These are phyloP conservation scores for Channa striata DNA, from an alignment of 2,797 vertebrate genomes.

Conservation along the genomic window DNA sequence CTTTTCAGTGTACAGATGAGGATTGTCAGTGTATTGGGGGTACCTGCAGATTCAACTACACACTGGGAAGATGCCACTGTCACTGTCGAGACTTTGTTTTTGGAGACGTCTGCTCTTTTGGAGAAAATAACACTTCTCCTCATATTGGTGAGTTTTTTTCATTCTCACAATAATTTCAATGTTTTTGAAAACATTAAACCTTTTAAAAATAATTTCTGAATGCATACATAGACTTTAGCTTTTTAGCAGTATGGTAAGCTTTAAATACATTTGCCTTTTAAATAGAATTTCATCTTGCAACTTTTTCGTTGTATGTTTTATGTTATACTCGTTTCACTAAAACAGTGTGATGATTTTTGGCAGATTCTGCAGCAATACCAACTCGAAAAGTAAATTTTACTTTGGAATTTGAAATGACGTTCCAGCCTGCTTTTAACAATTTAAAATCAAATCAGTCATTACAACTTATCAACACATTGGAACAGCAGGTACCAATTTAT, in stretches of 20 bases:
- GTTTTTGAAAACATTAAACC: too few relatives aligned
- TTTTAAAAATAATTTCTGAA: too few relatives aligned
- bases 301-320: too few relatives aligned
- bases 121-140: conserved; percentile 17
- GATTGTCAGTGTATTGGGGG: conserved; percentile 53
- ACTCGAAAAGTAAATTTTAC: conserved; percentile 65
- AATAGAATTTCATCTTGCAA: too few relatives aligned
- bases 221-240: too few relatives aligned
- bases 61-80: conserved; percentile 53
- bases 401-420: conserved; percentile 56
- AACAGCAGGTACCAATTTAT: conserved; percentile 52
- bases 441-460: conserved; percentile 50
- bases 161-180: too few relatives aligned
- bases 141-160: conserved; percentile 61
- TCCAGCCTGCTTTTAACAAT: conserved; percentile 32
- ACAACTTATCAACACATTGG: conserved; percentile 57
- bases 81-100: conserved; percentile 32
- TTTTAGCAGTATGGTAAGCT: too few relatives aligned
- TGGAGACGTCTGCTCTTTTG: conserved; percentile 59
- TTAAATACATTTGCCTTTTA: too few relatives aligned
- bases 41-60: conserved; percentile 49
- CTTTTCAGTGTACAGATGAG: conserved; percentile 35
- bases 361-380: conserved; percentile 54
- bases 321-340: background rate
- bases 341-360: conserved; percentile 16